Evolutionary conservation across 1,140 invertebrate species (phyloP), one percentile per base, ranked within the genome.

Genomic region (Phthorimaea operculella): DNA sequence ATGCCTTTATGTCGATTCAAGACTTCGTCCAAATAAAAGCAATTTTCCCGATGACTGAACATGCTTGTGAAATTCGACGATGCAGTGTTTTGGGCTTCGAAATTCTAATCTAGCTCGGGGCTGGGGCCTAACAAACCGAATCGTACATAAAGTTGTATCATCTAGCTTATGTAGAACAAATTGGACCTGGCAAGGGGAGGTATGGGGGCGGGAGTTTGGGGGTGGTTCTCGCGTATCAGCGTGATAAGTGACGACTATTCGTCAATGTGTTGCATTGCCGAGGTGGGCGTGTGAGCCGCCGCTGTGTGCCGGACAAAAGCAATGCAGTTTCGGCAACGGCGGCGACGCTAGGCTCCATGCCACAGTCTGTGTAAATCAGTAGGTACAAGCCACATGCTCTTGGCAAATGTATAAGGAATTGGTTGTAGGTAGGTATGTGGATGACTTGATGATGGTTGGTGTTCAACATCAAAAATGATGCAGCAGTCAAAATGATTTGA

Each of bases 301-400:
- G 58, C 63, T 59, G 62, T 68, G 62, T 69, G 60, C 68, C 63
- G 60, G 66, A 71, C 65, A 74, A 75, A 79, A 74, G 77, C 73
- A 74, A 68, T 68, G 70, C 63, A 70, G 63, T 33, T 67, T 70
- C 65, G 68, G 49, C 53, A 59, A 64, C 57, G 66, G 55, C 54
- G 60, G 42, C 51, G 61, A 64, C 49, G 62, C n/a, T n/a, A 47
- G 15, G 8, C 8, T 16, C 16, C 14, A 9, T 17, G 68, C 65
- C 48, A 50, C 48, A 50, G 48, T 28, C 16, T 50, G 28, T 1
- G 44, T 11, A 8, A 15, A 47, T 3, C 44, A 47, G 44, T 9
- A 45, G 11, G 33, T 11, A 7, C 33, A 34, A 34, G n/a, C n/a
- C n/a, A 28, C 21, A 28, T 28, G 6, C 21, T 4, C 6, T 28